Percentiles rank a stretch among this genome's conserved stretches.
These are phyloP conservation scores for Gasterosteus nipponicus DNA, from an alignment of 2,113 vertebrate species.

Conservation along the genomic window DNA sequence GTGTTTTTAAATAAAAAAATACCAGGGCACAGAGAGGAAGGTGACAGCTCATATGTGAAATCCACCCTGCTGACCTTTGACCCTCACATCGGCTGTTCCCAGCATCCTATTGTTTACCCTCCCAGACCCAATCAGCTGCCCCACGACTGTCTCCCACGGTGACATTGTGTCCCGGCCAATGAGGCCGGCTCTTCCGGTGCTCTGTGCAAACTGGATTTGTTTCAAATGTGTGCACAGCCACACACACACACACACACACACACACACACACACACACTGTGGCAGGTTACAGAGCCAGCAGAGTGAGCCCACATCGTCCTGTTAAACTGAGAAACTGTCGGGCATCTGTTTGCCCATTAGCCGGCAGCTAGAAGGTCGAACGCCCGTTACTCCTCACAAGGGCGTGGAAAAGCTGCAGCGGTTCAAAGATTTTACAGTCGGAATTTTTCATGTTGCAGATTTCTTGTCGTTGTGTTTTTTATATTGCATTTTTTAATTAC, in stretches of 20 bases:
- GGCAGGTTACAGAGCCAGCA: conserved; percentile 19
- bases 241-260: conserved; percentile 33
- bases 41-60: conserved; percentile 18
- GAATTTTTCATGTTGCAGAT: not conserved
- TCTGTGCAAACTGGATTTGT: conserved; percentile 59
- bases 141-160: conserved; percentile 58
- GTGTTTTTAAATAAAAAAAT: conserved; percentile 4
- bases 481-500: not conserved
- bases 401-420: conserved; percentile 5
- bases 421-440: conserved; percentile 13
- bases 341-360: conserved; percentile 54
- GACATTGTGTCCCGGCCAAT: conserved; percentile 46
- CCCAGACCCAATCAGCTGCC: conserved; percentile 56
- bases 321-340: conserved; percentile 42
- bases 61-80: conserved; percentile 54
- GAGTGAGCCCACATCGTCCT: conserved; percentile 35
- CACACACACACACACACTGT: conserved; percentile 15
- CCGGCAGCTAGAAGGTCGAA: conserved; percentile 19
- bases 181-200: conserved; percentile 22
- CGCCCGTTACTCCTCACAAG: conserved; percentile 32
- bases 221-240: conserved; percentile 56
- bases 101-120: conserved; percentile 64
- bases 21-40: not conserved
- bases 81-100: conserved; percentile 43
- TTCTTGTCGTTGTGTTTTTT: not conserved